A percentile compares a stretch with the other conserved stretches of the same genome.
Conservation (phyloP, 1,140 invertebrate genomes). For the Amphibalanus amphitrite region DNA sequence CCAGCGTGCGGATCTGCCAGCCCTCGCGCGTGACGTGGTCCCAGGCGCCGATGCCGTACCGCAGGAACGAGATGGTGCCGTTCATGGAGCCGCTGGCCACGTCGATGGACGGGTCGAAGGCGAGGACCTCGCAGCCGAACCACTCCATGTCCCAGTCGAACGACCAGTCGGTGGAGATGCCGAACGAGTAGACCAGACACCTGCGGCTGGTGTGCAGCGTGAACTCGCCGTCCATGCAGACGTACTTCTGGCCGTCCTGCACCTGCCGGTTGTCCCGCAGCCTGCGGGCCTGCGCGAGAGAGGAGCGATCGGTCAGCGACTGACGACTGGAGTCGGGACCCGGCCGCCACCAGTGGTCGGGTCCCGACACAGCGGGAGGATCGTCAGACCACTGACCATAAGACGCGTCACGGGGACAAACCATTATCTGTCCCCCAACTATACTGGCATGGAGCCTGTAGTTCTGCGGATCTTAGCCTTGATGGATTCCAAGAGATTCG, state of each 20-base stretch:
- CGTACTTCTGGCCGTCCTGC: conserved; percentile 17
- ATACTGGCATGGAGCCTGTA: too few species aligned
- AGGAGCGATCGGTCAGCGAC: too few species aligned
- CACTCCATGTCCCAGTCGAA: conserved; percentile 18
- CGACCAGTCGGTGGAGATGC: conserved; percentile 18
- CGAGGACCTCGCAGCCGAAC: conserved; percentile 20
- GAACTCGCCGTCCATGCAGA: conserved; percentile 19
- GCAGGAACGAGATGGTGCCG: background rate
- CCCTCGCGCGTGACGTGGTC: background rate
- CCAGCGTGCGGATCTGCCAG: too few species aligned
- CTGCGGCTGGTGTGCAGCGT: background rate
- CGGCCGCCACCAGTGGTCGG: too few species aligned
- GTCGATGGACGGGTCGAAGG: conserved; percentile 19
- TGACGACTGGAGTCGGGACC: too few species aligned
- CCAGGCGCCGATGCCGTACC: background rate
- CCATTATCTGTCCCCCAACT: too few species aligned
- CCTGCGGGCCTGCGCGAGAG: background rate
- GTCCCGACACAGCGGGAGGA: too few species aligned
- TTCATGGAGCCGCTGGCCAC: background rate
- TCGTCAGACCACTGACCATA: too few species aligned
- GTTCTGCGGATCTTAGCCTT: too few species aligned
- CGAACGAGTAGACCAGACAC: conserved; percentile 19
- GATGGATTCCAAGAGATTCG: too few species aligned
- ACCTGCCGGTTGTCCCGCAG: conserved; percentile 9
- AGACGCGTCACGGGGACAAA: too few species aligned